Percentiles rank a stretch among this genome's conserved stretches.
phyloP scores from a whole-genome alignment of 2,113 vertebrate genomes.

The Rutilus rutilus region DNA sequence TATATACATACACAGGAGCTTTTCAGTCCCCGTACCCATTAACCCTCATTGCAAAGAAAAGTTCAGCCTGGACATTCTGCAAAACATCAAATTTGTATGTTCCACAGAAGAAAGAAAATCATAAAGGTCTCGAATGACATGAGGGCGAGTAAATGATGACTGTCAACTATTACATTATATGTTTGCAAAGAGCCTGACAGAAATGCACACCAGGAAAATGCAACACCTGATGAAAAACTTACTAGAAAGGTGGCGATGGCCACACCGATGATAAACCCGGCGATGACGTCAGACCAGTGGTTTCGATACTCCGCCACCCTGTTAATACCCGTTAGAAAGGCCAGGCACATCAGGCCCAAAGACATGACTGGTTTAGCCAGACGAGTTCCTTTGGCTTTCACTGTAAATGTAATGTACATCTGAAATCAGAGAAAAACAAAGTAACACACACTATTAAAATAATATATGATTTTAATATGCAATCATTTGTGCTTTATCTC shows the following conservation, averaged over 20 bases:
- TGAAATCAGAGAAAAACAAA: conserved; percentile 66
- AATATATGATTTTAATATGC: not conserved
- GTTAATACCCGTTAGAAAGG: conserved; percentile 96
- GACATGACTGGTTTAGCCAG: conserved; percentile 94
- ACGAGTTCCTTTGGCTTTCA: conserved; percentile 93
- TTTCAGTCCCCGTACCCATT: not conserved
- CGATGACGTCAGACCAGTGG: conserved; percentile 98
- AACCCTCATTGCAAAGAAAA: not conserved
- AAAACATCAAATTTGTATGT: not conserved
- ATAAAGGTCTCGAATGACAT: not conserved
- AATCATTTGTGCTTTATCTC: not conserved
- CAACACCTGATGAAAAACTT: conserved; percentile 63
- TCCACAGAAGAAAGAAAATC: not conserved
- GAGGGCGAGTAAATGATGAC: not conserved
- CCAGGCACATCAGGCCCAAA: conserved; percentile 91
- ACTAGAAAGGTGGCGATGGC: conserved; percentile 97
- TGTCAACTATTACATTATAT: not conserved
- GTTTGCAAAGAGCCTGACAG: not conserved
- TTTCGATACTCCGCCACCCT: conserved; percentile 97
- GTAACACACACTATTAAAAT: not conserved
- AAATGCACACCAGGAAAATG: not conserved
- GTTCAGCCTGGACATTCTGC: not conserved
- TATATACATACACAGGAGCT: not conserved
- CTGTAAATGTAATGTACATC: conserved; percentile 97
- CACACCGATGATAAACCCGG: conserved; percentile 91